Evolutionary conservation across 2,797 vertebrate species (phyloP).

Genomic region (Xiphorhynchus erythropygius): DNA sequence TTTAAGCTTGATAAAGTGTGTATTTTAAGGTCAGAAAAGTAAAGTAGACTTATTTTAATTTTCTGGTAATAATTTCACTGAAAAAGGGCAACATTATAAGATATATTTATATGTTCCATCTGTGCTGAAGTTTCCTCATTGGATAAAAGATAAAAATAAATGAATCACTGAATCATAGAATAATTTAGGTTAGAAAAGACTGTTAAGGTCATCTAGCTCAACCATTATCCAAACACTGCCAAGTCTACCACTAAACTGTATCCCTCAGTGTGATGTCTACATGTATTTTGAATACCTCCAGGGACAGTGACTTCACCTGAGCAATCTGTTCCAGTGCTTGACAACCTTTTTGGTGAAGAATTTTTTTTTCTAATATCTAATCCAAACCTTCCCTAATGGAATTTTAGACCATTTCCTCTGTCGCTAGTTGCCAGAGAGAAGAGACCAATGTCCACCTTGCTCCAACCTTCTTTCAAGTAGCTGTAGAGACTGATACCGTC

Average conservation of each 20-base stretch:
- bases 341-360: not conserved
- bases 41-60: not conserved
- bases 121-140: not conserved
- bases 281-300: not conserved
- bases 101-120: not conserved
- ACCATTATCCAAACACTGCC: not conserved
- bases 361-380: not conserved
- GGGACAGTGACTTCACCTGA: not conserved
- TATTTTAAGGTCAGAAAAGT: not conserved
- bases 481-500: rapidly evolving
- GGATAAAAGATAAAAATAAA: not conserved
- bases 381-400: not conserved
- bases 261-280: rapidly evolving
- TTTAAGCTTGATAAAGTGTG: not conserved
- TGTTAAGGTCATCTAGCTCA: not conserved
- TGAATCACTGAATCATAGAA: not conserved
- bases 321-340: not conserved
- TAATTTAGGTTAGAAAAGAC: not conserved
- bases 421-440: not conserved
- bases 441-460: rapidly evolving
- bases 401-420: not conserved
- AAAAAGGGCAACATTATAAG: not conserved
- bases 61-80: not conserved
- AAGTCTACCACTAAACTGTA: not conserved
- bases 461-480: not conserved